A percentile compares a stretch with the other conserved stretches of the same genome.
Conservation (phyloP, 2,113 vertebrate genomes). For the Arizona elegans region DNA sequence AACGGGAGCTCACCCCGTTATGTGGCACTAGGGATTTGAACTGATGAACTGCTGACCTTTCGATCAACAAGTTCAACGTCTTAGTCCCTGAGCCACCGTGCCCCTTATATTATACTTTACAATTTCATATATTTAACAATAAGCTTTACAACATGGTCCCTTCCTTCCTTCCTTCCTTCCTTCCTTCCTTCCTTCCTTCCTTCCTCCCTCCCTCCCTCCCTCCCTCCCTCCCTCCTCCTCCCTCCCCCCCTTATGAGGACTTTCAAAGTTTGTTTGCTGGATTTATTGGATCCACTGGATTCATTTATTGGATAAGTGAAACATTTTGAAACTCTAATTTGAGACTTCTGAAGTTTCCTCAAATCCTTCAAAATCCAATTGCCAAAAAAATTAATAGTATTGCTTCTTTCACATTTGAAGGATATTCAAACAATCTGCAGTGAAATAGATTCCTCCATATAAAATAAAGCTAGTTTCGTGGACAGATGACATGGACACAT, state of each 20-base stretch:
- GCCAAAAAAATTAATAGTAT: background rate
- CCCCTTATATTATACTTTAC: conserved; percentile 28
- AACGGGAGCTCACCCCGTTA: too few relatives aligned
- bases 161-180: background rate
- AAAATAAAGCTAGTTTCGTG: background rate
- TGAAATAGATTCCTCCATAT: background rate
- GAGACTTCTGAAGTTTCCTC: background rate
- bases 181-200: too few relatives aligned
- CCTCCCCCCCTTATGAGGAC: too few relatives aligned
- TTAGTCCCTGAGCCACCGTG: too few relatives aligned
- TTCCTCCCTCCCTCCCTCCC: too few relatives aligned
- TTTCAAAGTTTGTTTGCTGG: too few relatives aligned
- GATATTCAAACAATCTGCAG: background rate
- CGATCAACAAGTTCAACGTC: too few relatives aligned
- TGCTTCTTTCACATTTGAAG: background rate
- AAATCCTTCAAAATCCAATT: background rate
- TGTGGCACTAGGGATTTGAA: too few relatives aligned
- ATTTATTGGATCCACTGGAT: too few relatives aligned
- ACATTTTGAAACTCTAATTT: background rate
- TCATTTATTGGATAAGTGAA: conserved; percentile 30
- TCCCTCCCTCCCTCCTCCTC: too few relatives aligned
- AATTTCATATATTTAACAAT: conserved; percentile 49
- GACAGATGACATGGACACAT: too few relatives aligned
- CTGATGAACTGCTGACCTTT: too few relatives aligned
- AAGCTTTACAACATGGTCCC: conserved; percentile 44